Percentiles rank a stretch among this genome's conserved stretches.
phyloP scores from a whole-genome alignment of 53 echinoderm and acorn worm species.

The Apostichopus leukothele region DNA sequence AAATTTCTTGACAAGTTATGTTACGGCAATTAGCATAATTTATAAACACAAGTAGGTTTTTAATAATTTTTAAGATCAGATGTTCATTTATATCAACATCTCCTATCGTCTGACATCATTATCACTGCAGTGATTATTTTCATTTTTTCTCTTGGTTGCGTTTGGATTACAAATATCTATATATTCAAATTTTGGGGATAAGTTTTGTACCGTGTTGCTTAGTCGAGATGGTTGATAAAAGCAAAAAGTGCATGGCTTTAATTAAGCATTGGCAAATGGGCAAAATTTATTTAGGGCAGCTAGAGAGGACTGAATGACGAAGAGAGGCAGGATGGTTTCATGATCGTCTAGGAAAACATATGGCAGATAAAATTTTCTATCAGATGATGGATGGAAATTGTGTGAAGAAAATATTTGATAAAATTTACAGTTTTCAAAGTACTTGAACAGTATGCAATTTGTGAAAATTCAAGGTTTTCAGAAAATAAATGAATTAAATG shows the following conservation, averaged over 20 bases:
- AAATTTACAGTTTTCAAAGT: not conserved
- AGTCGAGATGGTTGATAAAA: not conserved
- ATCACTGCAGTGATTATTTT: constrained; percentile 39
- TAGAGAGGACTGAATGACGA: not conserved
- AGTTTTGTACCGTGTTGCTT: constrained; percentile 1
- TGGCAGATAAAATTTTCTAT: not conserved
- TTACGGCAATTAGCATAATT: constrained; percentile 92
- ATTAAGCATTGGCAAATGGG: constrained; percentile 36
- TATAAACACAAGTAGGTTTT: constrained; percentile 87
- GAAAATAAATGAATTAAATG: too few relatives aligned
- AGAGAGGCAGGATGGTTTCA: not conserved
- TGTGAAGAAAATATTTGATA: not conserved
- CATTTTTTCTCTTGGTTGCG: constrained; percentile 16
- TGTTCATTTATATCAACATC: constrained; percentile 77
- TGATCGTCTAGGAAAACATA: not conserved
- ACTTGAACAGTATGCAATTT: too few relatives aligned
- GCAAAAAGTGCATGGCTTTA: constrained; percentile 36
- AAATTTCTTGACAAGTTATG: constrained; percentile 49
- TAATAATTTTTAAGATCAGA: constrained; percentile 83
- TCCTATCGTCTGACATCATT: constrained; percentile 42
- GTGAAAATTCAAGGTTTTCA: too few relatives aligned
- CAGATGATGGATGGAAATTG: not conserved
- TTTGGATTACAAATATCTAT: constrained; percentile 33
- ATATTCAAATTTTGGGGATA: constrained; percentile 35
- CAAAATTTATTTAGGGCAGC: constrained; percentile 22